Evolutionary conservation across 2,113 vertebrate genomes (phyloP).

Genomic region (Pao palembangensis): DNA sequence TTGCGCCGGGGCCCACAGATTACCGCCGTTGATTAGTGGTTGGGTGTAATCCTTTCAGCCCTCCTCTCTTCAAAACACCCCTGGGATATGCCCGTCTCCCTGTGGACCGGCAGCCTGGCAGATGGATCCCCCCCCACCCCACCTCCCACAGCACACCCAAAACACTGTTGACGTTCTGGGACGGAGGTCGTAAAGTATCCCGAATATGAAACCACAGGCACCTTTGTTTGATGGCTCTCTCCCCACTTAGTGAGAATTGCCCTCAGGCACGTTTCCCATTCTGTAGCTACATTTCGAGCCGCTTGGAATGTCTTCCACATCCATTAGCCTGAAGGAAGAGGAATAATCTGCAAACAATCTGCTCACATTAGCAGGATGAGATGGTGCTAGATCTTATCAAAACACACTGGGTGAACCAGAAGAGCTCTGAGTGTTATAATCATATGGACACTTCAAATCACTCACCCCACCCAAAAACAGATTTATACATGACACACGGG

Average conservation of each 20-base stretch:
- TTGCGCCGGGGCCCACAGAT: slow-evolving; percentile 74
- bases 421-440: not conserved
- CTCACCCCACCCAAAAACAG: not conserved
- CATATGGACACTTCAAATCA: not conserved
- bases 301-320: slow-evolving; percentile 70
- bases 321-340: slow-evolving; percentile 66
- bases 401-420: not conserved
- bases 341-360: slow-evolving; percentile 62
- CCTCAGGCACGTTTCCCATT: slow-evolving; percentile 70
- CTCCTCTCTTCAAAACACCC: slow-evolving; percentile 74
- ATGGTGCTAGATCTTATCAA: slow-evolving; percentile 9
- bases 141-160: slow-evolving; percentile 62
- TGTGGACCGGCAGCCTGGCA: slow-evolving; percentile 74
- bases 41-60: slow-evolving; percentile 81
- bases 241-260: slow-evolving; percentile 73
- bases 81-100: slow-evolving; percentile 76
- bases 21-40: slow-evolving; percentile 79
- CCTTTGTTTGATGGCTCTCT: slow-evolving; percentile 74
- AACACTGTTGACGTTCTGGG: slow-evolving; percentile 72
- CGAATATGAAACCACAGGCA: slow-evolving; percentile 74
- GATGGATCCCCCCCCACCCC: slow-evolving; percentile 74
- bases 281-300: slow-evolving; percentile 65
- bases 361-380: slow-evolving; percentile 44
- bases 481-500: not conserved
- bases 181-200: slow-evolving; percentile 73